Base-by-base conservation (phyloP, 2,113 vertebrate genomes). In the Bombycilla garrulus region DNA sequence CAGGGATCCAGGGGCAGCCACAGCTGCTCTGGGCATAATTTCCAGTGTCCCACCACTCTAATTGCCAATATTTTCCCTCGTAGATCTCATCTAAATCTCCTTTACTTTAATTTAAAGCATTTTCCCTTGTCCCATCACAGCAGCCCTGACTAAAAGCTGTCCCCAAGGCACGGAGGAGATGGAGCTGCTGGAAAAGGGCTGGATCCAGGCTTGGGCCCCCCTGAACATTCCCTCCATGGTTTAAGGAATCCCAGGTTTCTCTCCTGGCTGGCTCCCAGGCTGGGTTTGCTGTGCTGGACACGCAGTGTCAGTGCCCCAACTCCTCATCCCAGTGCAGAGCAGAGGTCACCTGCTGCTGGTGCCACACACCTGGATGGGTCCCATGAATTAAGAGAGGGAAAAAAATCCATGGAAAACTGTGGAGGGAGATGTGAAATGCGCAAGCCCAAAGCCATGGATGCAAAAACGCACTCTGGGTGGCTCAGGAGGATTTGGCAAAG, bases 201-300 rank as follows among this genome's bases (percentile, higher is more conserved):
- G 2, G 42, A 33, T 33, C 77, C 61, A 62, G 53, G 24, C 28
- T 31, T 4, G 12, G 54, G 36, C 19, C 12, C 10, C 67, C 58
- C 79, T 54, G 64, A 25, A 8, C 58, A 4, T 26, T 58, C 25
- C 28, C 23, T 36, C 6, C 18, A 28, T 1, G 36, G 69, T 25
- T 54, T 21, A 18, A 38, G 25, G 25, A 57, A 40, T 8, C 24
- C 29, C 9, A 0, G 2, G 24, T 85, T 81, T 51, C 28, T n/a
- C 23, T 90, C 64, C 81, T 81, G 65, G n/a, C 14, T 56, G 67
- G 12, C 8, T 14, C 15, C 40, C 70, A n/a, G 88, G 51, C 45
- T 72, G 19, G 42, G 29, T 57, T 67, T 62, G 33, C 53, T 0
- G 2, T 2, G 4, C n/a, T 0, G 44, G 60, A 31, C 66, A 15